Base-by-base conservation (phyloP, 2,113 vertebrate genomes). In the Saccopteryx bilineata region DNA sequence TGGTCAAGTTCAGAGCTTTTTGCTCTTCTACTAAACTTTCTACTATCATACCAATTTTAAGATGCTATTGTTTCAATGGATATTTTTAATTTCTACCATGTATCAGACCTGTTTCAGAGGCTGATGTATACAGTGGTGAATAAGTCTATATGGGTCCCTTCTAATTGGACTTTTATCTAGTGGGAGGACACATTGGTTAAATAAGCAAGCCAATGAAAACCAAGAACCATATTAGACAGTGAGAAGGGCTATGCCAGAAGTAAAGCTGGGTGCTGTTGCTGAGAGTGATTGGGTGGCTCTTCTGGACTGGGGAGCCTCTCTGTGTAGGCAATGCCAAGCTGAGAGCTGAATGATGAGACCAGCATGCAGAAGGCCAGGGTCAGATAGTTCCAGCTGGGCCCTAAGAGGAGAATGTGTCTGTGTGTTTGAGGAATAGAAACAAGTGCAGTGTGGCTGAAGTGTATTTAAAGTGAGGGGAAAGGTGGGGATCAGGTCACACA, bases 151-250 rank as follows among this genome's bases (percentile, higher is more conserved):
- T 6, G 46, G 46, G 11, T 31, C 12, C 18, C 31, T 95, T 88
- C 60, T 95, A 28, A 31, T 5, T 54, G 76, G 39, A 87, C 65
- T 52, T 60, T 7, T 71, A 1, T 33, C 48, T 13, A 54, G 65
- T 33, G 54, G 52, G 65, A 65, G 21, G 66, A 50, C 2, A 28
- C 7, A 48, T 11, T 75, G 78, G 23, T 76, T 61, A 84, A 80
- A 75, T 24, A 87, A 68, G 21, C 54, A 69, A 91, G 54, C 28
- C 61, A 48, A 18, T 81, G 46, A 84, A 63, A 94, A 81, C 56
- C 33, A 12, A 66, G 80, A 79, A n/a, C 21, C 10, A 2, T 5
- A 46, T 69, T 15, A 26, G 52, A 87, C 1, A 52, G 19, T 10
- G 21, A 60, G 74, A 65, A 68, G 52, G n/a, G 58, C 33, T 68